phyloP scores from a whole-genome alignment of 2,797 vertebrate genomes.

The Coregonus suidteri region DNA sequence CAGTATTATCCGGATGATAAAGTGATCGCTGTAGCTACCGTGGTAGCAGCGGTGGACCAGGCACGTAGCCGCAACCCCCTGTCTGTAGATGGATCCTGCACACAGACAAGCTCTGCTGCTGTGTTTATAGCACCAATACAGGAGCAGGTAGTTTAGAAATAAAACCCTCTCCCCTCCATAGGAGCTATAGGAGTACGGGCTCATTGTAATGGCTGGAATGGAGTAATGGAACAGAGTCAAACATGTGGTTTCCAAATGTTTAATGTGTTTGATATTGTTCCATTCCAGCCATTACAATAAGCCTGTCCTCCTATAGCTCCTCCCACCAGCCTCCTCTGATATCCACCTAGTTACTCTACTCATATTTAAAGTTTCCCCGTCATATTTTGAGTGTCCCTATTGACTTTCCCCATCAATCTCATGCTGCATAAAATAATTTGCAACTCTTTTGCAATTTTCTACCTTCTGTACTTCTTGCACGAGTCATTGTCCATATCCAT shows the following conservation, averaged over 20 bases:
- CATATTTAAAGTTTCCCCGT: conserved; percentile 78
- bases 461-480: too few species aligned
- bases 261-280: too few species aligned
- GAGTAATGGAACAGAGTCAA: too few species aligned
- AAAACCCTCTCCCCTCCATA: not conserved
- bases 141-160: conserved; percentile 70
- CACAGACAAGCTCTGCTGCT: conserved; percentile 73
- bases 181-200: too few species aligned
- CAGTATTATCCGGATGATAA: conserved; percentile 10
- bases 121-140: conserved; percentile 70
- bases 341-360: conserved; percentile 47
- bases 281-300: too few species aligned
- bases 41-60: conserved; percentile 13
- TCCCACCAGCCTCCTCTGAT: too few species aligned
- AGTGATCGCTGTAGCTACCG: not conserved
- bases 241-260: too few species aligned
- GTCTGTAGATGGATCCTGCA: conserved; percentile 72
- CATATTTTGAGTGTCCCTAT: not conserved
- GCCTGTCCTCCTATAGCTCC: too few species aligned
- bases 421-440: not conserved
- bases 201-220: too few species aligned
- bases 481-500: not conserved
- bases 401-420: not conserved
- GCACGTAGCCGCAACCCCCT: conserved; percentile 46
- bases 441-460: not conserved